Evolutionary conservation across 2,113 vertebrate genomes (phyloP), one percentile per base, ranked within the genome.

Genomic region (Semnornis frantzii): DNA sequence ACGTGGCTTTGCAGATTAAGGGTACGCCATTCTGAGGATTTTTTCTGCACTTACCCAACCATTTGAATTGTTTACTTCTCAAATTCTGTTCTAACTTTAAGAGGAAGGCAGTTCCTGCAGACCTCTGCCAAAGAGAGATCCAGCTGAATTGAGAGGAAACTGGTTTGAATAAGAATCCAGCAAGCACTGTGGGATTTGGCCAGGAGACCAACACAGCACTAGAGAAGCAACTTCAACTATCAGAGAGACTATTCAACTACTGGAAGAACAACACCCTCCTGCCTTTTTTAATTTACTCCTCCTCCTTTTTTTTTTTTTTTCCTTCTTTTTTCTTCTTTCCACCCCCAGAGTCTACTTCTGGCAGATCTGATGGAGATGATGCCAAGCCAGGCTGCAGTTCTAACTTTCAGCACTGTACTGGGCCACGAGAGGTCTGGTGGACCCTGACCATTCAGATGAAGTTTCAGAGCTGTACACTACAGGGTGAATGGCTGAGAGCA

Each of bases 121-220:
- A 44, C 12, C 39, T 66, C 64, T 91, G 93, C 90, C 90, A 94
- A 95, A 58, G 54, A 44, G 46, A 92, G 79, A 57, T 90, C 28
- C 23, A 4, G 90, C 64, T 85, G 92, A 92, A 93, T 4, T n/a
- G 82, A 73, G 87, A 82, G 88, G 83, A 74, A 93, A 82, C 57
- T 68, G 72, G 72, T 64, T 62, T 82, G 76, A 74, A 60, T 82
- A 92, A 75, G 78, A 92, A 86, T 33, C 82, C 75, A 75, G 48
- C 87, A 52, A 73, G 68, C 52, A 33, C 80, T 55, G 57, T 81
- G 91, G 73, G 85, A 59, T 79, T 86, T 93, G 94, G 80, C 92
- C 81, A 65, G 78, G 14, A 93, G 74, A 84, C 65, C 68, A 89
- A 54, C 7, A 64, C 4, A 92, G 30, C 84, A 65, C 18, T 65